Evolutionary conservation across 2,113 vertebrate genomes (phyloP).

Genomic region (Callopanchax toddi): DNA sequence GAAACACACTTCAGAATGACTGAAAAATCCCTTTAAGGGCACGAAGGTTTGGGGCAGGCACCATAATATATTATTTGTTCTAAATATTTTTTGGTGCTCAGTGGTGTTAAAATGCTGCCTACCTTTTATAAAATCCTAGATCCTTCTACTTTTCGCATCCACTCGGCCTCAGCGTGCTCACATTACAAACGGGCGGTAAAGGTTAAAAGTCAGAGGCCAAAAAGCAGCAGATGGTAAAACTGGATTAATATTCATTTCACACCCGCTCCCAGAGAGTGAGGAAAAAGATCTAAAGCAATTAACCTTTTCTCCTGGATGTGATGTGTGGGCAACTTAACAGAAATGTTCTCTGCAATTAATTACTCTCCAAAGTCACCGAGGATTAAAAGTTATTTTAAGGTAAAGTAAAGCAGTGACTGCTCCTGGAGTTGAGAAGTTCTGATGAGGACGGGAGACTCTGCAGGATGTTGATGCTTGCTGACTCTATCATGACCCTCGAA

Average conservation of each 20-base stretch:
- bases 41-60: too few species aligned
- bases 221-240: slow-evolving; percentile 33
- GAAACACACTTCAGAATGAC: too few species aligned
- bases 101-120: too few species aligned
- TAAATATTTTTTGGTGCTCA: too few species aligned
- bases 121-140: too few species aligned
- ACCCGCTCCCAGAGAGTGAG: slow-evolving; percentile 16
- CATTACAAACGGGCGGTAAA: slow-evolving; percentile 22
- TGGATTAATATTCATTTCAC: slow-evolving; percentile 64
- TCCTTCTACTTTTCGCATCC: background rate
- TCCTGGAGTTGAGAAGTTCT: background rate
- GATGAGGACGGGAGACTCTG: too few species aligned
- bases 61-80: too few species aligned
- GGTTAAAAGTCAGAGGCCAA: slow-evolving; percentile 34
- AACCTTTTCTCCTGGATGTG: slow-evolving; percentile 63
- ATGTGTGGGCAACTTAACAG: slow-evolving; percentile 49
- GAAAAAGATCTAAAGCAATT: slow-evolving; percentile 63
- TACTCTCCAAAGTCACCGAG: slow-evolving; percentile 48
- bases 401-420: slow-evolving; percentile 21
- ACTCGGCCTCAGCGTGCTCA: background rate
- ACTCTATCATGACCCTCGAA: slow-evolving; percentile 5
- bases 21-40: too few species aligned
- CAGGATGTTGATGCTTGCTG: slow-evolving; percentile 5
- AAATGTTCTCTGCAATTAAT: slow-evolving; percentile 63
- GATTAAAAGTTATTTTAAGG: slow-evolving; percentile 61